Evolutionary conservation across 2,888 invertebrate genomes (phyloP), one percentile per base, ranked within the genome.

Genomic region (Drosophila nr. perissopoda): DNA sequence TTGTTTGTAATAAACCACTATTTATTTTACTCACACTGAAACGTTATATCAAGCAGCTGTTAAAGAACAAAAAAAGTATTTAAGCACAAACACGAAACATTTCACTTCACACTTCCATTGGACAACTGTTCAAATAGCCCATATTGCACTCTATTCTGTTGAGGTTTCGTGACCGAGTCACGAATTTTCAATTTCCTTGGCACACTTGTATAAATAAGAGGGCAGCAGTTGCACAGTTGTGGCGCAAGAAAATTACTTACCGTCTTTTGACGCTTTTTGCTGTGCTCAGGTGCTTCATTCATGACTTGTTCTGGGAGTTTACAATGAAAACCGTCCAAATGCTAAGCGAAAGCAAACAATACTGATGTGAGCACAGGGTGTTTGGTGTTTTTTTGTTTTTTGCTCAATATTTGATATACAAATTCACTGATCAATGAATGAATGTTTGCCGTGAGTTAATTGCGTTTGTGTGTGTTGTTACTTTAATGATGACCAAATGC

Each of bases 191-290:
- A 69, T 63, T 84, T 73, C 62, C 64, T 54, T 62, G 64, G 34
- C 36, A 62, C 85, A 90, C 63, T 89, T 90, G 84, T 79, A 52
- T 59, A 86, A 87, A 90, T 65, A 89, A 13, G 29, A n/a, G 8
- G 42, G n/a, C 11, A 51, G 40, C 52, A 31, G 29, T 45, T 25
- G 36, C 31, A 38, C 34, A 52, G 21, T 31, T 52, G 33, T 54
- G 63, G 65, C 51, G 45, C 51, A 58, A 38, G 38, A 68, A 53
- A 51, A 21, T 31, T 54, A 84, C 91, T 82, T 72, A 90, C 90
- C 78, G 88, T 91, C 74, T 87, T 90, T 67, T 88, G 91, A 60
- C 91, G 85, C 69, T 90, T 90, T 87, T 91, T 90, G 74, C 91
- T 90, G 56, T 90, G 87, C 74, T 91, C 91, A 53, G 90, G 90